These are phyloP conservation scores for Chaetodon trifasciatus DNA, from an alignment of 2,797 vertebrate genomes.

Conservation along the genomic window DNA sequence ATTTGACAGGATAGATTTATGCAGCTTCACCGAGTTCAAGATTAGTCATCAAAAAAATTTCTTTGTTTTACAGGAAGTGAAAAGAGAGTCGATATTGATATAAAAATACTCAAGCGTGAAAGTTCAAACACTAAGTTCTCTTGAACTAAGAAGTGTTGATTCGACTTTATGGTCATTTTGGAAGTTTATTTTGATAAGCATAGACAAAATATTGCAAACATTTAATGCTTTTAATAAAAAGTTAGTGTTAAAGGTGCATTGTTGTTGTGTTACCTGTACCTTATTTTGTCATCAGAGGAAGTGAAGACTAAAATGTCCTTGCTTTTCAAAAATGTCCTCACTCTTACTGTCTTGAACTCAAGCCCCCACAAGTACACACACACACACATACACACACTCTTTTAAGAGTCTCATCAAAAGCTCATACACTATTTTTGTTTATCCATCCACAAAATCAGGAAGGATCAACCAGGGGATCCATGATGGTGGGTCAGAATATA, in stretches of 20 bases:
- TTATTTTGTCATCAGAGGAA: not conserved
- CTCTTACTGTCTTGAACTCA: not conserved
- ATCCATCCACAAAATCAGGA: slow-evolving; percentile 44
- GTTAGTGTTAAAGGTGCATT: too few species aligned
- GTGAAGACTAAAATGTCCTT: not conserved
- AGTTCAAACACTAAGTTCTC: not conserved
- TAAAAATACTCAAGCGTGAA: not conserved
- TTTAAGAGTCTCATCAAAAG: slow-evolving; percentile 33
- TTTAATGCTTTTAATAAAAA: not conserved
- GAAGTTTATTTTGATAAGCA: not conserved
- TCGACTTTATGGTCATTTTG: not conserved
- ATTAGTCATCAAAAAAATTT: not conserved
- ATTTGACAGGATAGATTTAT: not conserved
- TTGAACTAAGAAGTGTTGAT: not conserved
- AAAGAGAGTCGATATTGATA: not conserved
- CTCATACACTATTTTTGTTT: slow-evolving; percentile 36
- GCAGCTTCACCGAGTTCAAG: not conserved
- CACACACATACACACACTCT: not conserved
- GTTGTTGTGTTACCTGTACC: not conserved
- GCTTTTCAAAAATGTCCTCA: slow-evolving; percentile 7
- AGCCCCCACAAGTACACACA: not conserved
- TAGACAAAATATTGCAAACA: not conserved
- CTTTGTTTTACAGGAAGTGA: not conserved
- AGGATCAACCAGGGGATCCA: slow-evolving; percentile 42
- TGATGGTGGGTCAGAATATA: slow-evolving; percentile 35